Evolutionary conservation across 2,113 vertebrate genomes (phyloP).

Genomic region (Petroica traversi): DNA sequence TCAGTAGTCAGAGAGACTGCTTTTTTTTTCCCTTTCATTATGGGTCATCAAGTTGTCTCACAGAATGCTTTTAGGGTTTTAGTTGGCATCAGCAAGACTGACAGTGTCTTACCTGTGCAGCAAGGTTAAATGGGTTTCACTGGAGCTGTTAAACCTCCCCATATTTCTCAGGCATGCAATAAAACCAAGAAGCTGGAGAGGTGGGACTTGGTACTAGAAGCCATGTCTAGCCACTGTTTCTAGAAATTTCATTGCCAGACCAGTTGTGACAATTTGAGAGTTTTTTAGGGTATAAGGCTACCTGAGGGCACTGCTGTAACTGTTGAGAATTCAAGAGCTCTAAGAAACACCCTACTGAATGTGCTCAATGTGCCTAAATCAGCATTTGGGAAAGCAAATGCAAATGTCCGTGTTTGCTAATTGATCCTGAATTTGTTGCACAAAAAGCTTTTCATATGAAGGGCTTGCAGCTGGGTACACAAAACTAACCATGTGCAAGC

Average conservation of each 20-base stretch:
- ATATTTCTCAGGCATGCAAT: background rate
- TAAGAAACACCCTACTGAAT: background rate
- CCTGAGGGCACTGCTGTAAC: background rate
- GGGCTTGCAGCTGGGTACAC: slow-evolving; percentile 31
- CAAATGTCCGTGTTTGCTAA: background rate
- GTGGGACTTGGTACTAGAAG: background rate
- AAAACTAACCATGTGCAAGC: background rate
- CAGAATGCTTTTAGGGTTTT: background rate
- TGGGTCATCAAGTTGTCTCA: background rate
- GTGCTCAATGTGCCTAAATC: background rate
- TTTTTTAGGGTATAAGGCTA: background rate
- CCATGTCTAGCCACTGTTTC: background rate
- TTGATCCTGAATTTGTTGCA: background rate
- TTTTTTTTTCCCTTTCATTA: no score
- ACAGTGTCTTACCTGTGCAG: background rate
- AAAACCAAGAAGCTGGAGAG: background rate
- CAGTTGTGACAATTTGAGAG: background rate
- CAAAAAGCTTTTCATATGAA: background rate
- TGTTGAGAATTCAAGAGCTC: background rate
- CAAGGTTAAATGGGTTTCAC: background rate
- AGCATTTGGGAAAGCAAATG: background rate
- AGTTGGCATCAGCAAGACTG: background rate
- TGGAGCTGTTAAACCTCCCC: background rate
- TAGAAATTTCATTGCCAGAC: background rate
- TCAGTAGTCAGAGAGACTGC: background rate